Conservation (phyloP, 2,113 vertebrate species). For the Oryzias celebensis region DNA sequence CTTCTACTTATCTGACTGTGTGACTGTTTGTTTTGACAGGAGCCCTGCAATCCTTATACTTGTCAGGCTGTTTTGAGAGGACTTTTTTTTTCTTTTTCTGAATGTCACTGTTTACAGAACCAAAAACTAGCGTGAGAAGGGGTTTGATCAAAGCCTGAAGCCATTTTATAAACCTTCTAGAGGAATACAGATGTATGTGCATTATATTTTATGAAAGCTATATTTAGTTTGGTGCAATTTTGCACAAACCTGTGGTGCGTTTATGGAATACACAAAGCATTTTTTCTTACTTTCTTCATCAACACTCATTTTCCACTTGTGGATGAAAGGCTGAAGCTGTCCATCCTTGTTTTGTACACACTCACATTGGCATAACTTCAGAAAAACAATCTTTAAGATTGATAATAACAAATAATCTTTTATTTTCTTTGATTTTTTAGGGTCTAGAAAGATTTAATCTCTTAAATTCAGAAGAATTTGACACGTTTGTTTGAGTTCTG, state of each 20-base stretch:
- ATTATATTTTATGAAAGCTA: constrained; percentile 38
- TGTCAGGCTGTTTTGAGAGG: constrained; percentile 10
- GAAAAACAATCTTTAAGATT: too few species aligned
- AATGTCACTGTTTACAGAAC: constrained; percentile 72
- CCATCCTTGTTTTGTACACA: constrained; percentile 5
- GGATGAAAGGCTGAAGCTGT: constrained; percentile 15
- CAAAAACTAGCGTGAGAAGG: constrained; percentile 41
- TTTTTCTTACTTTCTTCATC: too few species aligned
- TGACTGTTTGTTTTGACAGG: neutral
- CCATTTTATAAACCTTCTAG: constrained; percentile 51
- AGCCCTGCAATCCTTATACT: constrained; percentile 8
- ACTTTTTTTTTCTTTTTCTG: constrained; percentile 37
- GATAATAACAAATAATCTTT: too few species aligned
- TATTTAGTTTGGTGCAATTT: constrained; percentile 18
- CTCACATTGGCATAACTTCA: neutral
- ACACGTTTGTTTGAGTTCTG: constrained; percentile 21
- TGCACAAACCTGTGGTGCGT: constrained; percentile 24
- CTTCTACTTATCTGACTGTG: constrained; percentile 26
- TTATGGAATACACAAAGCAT: neutral
- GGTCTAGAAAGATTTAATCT: constrained; percentile 11
- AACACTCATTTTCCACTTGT: constrained; percentile 11
- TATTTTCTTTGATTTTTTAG: neutral
- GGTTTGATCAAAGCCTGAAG: constrained; percentile 35
- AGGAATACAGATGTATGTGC: constrained; percentile 44
- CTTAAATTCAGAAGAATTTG: constrained; percentile 1